phyloP scores from a whole-genome alignment of 92 coral and sea anemone genomes.

The Heteractis magnifica region DNA sequence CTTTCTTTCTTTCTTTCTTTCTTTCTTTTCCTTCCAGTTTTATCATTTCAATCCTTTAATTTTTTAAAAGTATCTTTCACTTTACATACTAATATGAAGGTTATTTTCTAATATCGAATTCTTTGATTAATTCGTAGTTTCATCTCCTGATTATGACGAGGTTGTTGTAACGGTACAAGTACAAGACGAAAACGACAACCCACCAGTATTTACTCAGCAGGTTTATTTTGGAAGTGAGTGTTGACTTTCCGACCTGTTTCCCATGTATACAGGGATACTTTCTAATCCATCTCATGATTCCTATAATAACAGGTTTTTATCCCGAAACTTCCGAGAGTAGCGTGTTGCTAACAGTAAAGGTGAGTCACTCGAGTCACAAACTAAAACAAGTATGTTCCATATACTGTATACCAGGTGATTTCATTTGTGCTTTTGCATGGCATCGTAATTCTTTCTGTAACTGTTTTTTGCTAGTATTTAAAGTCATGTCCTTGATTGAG shows the following conservation, averaged over 20 bases:
- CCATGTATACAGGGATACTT: background rate
- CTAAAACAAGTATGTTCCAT: background rate
- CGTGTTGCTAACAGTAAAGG: constrained; percentile 49
- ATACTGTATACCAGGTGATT: background rate
- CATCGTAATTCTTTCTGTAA: too few species aligned
- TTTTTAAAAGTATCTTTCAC: background rate
- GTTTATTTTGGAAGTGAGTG: constrained; percentile 63
- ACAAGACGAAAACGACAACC: constrained; percentile 68
- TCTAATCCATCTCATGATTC: background rate
- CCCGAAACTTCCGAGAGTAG: constrained; percentile 41
- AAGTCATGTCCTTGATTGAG: too few species aligned
- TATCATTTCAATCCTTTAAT: background rate
- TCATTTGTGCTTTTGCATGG: background rate
- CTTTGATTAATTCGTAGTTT: constrained; percentile 8
- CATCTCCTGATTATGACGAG: constrained; percentile 33
- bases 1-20: background rate
- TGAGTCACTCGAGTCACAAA: constrained; percentile 1
- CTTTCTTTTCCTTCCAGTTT: background rate
- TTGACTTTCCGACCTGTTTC: background rate
- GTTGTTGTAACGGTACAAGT: constrained; percentile 56
- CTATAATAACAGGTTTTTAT: constrained; percentile 43
- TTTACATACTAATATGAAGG: too few species aligned
- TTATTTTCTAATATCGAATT: too few species aligned
- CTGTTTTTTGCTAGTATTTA: too few species aligned
- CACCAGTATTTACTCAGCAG: constrained; percentile 54